phyloP scores from a whole-genome alignment of 2,888 invertebrate genomes.

The Pseudococcus jackbeardsleyi region DNA sequence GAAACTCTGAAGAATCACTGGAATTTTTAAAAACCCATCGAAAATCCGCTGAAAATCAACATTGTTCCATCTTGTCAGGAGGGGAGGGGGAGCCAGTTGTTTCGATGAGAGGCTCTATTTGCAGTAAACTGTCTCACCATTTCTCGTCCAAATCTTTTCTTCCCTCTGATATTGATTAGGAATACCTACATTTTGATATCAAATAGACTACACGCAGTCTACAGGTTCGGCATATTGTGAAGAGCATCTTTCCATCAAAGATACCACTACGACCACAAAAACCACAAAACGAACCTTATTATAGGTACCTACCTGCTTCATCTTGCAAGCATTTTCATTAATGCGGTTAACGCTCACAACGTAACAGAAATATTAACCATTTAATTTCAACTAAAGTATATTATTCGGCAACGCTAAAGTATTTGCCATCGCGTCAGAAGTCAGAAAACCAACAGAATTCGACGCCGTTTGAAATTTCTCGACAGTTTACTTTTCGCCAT shows the following conservation, averaged over 20 bases:
- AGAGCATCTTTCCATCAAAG: neutral
- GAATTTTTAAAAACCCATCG: no score
- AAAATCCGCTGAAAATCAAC: no score
- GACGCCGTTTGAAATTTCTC: neutral
- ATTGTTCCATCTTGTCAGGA: no score
- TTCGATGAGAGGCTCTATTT: no score
- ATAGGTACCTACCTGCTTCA: neutral
- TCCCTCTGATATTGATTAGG: no score
- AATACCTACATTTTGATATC: no score
- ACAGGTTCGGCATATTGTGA: no score
- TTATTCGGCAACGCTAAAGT: neutral
- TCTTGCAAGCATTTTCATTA: neutral
- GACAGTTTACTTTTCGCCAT: neutral
- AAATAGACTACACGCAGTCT: no score
- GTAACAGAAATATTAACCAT: neutral
- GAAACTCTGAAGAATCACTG: no score
- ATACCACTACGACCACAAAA: neutral
- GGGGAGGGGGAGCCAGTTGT: no score
- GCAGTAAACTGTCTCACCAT: no score
- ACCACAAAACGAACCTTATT: neutral
- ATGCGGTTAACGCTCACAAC: neutral
- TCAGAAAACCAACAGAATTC: neutral
- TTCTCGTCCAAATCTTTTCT: no score
- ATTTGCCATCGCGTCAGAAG: neutral
- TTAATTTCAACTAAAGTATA: neutral